Base-by-base conservation (phyloP, 2,113 vertebrate species). In the Cephalopterus ornatus region DNA sequence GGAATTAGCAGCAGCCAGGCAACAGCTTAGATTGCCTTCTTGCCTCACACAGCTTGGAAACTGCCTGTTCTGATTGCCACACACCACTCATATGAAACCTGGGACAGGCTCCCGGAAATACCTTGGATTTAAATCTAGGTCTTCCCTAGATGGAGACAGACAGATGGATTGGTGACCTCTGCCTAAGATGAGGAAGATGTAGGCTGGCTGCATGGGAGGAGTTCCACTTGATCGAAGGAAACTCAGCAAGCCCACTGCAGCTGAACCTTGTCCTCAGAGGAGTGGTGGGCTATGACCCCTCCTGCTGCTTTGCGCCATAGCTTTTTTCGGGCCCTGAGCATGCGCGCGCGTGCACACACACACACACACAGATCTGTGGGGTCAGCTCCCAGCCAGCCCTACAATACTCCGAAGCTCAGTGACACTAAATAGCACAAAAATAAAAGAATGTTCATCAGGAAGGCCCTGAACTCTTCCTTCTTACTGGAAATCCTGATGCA, bases 71-170 rank as follows among this genome's bases (percentile, higher is more conserved):
- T 28, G 26, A 4, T 4, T 27, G 20, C n/a, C 21, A 3, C 58
- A 1, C 11, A 14, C 20, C 26, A 15, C 12, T 56, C 35, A 0
- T 3, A 3, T 0, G 15, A 30, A 53, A 62, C 21, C 15, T 14
- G 50, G 67, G 47, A 19, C 28, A 8, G 32, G 22, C 13, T 66
- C 33, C 42, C 89, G 56, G 59, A 23, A 47, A 30, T 52, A 16
- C 30, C 14, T 66, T 47, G 32, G 13, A 5, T 58, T 61, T 68
- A 55, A 56, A 84, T 53, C 63, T 21, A 39, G 4, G 26, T n/a
- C 30, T 65, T 73, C 30, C n/a, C 18, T 5, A 12, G 14, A 2
- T 21, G 41, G 18, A 26, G 6, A 47, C 21, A 47, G 59, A 18
- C 11, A 3, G 23, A 9, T 14, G 65, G 30, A 13, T 52, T 2